Conservation (phyloP, 1,140 invertebrate genomes). For the Aphaenogaster ashmeadi region DNA sequence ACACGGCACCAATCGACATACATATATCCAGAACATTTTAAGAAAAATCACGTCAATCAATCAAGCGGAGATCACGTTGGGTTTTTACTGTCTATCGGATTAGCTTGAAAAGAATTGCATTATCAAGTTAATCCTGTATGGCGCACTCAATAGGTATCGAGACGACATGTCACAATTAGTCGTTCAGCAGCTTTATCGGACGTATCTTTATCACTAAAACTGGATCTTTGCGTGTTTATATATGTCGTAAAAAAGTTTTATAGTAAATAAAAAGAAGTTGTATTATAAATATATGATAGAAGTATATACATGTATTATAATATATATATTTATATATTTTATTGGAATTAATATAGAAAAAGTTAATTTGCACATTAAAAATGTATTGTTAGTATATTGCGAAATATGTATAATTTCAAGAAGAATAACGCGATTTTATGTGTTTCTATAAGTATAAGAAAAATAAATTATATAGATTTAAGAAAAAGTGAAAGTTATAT, state of each 20-base stretch:
- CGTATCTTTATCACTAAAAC: too few relatives aligned
- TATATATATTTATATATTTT: neutral
- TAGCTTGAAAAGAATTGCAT: conserved; percentile 17
- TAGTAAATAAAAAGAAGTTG: neutral
- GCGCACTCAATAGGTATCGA: neutral
- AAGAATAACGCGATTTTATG: neutral
- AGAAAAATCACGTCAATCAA: conserved; percentile 51
- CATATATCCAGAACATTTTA: neutral
- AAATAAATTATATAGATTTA: neutral
- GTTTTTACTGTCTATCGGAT: conserved; percentile 55
- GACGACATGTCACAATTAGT: conserved; percentile 48
- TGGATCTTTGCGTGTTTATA: neutral
- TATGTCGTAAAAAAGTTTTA: neutral
- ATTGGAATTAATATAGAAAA: neutral
- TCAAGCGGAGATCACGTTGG: conserved; percentile 36
- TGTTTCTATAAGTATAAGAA: neutral
- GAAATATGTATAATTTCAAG: neutral
- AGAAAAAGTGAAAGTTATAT: neutral
- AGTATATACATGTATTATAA: neutral
- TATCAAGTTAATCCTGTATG: conserved; percentile 36
- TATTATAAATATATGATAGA: neutral
- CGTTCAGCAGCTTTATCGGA: neutral
- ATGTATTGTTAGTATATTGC: neutral
- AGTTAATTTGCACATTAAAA: neutral
- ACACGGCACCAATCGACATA: conserved; percentile 67